These are phyloP conservation scores for Tubulanus polymorphus DNA, from an alignment of 2,888 invertebrate genomes.

Conservation along the genomic window DNA sequence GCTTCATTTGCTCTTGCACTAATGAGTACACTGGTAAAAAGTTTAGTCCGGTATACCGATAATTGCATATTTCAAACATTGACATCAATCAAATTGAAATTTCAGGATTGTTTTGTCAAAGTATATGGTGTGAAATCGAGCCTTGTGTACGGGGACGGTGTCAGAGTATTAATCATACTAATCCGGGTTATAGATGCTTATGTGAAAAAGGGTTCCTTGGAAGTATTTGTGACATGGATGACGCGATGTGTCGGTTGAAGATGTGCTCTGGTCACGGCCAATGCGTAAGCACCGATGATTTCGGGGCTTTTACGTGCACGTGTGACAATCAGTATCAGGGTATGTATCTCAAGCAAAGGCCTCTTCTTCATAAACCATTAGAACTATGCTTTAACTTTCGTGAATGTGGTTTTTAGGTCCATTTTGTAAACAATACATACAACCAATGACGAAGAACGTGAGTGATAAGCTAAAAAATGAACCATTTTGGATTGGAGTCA, in stretches of 20 bases:
- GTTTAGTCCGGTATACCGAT: no score
- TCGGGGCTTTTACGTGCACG: conserved; percentile 63
- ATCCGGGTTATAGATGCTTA: conserved; percentile 59
- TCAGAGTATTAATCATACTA: conserved; percentile 55
- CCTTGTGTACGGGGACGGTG: conserved; percentile 68
- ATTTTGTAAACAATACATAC: no score
- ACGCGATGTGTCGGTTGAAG: conserved; percentile 67
- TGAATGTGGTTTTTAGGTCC: no score
- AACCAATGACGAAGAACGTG: conserved; percentile 55
- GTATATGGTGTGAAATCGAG: conserved; percentile 68
- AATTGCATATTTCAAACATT: no score
- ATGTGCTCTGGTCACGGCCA: conserved; percentile 74
- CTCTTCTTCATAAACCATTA: no score
- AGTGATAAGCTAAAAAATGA: conserved; percentile 80
- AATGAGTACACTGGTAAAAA: conserved; percentile 20
- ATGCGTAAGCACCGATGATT: conserved; percentile 62
- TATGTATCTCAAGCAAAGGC: no score
- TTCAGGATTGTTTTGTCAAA: conserved; percentile 70
- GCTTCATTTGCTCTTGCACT: conserved; percentile 19
- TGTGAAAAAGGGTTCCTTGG: conserved; percentile 68
- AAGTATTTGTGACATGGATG: conserved; percentile 63
- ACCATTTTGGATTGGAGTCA: conserved; percentile 83
- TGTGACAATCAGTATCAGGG: conserved; percentile 75
- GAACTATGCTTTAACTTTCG: no score
- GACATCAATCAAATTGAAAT: no score